phyloP scores from a whole-genome alignment of 2,113 vertebrate species.

The Halcyon senegalensis region DNA sequence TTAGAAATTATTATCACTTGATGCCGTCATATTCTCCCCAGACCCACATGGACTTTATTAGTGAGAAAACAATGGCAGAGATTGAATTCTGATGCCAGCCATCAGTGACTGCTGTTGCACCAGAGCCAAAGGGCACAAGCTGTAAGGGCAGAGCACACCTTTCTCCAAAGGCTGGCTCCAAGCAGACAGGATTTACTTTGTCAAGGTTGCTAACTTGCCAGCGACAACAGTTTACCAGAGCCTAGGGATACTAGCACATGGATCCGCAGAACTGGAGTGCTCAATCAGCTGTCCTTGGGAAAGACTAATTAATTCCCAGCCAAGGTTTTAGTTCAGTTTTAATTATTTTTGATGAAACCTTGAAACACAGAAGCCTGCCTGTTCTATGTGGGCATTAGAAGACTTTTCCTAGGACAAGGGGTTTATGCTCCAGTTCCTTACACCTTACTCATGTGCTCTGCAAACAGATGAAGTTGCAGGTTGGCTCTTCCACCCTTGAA shows the following conservation, averaged over 20 bases:
- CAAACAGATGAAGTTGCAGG: not conserved
- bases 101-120: not conserved
- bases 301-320: not conserved
- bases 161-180: not conserved
- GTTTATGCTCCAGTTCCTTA: not conserved
- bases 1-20: not conserved
- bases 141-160: not conserved
- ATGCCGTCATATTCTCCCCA: not conserved
- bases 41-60: not conserved
- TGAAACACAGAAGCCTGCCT: not conserved
- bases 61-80: not conserved
- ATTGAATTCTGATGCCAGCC: not conserved
- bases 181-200: not conserved
- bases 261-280: not conserved
- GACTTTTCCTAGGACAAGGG: not conserved
- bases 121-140: not conserved
- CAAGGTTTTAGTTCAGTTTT: rapidly evolving
- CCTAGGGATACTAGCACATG: too few species aligned
- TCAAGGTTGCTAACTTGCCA: not conserved
- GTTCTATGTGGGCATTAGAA: not conserved
- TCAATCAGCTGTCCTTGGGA: not conserved
- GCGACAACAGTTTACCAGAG: not conserved
- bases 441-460: not conserved
- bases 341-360: not conserved
- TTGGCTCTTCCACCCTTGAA: not conserved